These are phyloP conservation scores for Harmothoe impar DNA, from an alignment of 2,888 invertebrate species.

Conservation along the genomic window DNA sequence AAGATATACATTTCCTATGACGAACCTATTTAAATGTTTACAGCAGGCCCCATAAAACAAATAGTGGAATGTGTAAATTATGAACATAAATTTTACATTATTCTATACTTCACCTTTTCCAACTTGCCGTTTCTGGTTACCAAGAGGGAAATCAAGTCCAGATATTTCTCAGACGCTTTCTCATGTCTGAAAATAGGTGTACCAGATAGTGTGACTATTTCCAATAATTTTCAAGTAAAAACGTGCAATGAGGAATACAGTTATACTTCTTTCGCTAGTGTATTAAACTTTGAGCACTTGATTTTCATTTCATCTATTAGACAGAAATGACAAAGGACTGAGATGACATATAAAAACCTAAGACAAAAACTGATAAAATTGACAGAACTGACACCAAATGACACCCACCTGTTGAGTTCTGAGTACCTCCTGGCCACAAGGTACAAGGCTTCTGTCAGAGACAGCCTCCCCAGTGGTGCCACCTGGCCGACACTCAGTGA, in stretches of 20 bases:
- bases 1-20: not conserved
- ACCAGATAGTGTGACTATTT: not conserved
- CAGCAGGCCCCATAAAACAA: no score
- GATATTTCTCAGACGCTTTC: slow-evolving; percentile 1
- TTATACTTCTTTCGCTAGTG: not conserved
- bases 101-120: not conserved
- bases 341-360: not conserved
- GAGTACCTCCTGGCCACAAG: not conserved
- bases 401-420: not conserved
- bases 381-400: not conserved
- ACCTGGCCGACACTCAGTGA: not conserved
- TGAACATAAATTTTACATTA: no score
- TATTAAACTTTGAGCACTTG: not conserved
- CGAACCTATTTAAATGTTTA: no score
- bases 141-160: not conserved
- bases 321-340: not conserved
- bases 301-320: not conserved
- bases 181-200: slow-evolving; percentile 11
- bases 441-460: not conserved
- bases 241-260: not conserved
- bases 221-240: not conserved
- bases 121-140: no score
- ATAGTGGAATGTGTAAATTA: no score
- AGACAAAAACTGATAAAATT: no score
- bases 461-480: not conserved